phyloP scores from a whole-genome alignment of 1,140 invertebrate genomes.

The Lethrus apterus region DNA sequence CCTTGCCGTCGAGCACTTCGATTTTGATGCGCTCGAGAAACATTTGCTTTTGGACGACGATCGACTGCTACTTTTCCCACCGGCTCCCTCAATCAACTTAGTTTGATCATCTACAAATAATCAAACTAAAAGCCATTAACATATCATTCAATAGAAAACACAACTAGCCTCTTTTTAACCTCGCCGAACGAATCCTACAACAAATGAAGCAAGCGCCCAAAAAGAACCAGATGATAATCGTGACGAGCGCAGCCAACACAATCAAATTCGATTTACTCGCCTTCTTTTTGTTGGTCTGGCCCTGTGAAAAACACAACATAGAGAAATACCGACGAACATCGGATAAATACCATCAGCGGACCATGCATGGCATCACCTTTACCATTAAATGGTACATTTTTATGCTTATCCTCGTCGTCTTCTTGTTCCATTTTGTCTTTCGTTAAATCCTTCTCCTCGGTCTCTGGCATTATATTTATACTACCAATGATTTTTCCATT shows the following conservation, averaged over 20 bases:
- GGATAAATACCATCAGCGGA: neutral
- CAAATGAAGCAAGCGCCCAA: conserved; percentile 35
- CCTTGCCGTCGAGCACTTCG: conserved; percentile 11
- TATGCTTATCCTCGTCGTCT: conserved; percentile 9
- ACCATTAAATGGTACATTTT: too few relatives aligned
- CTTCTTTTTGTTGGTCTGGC: neutral
- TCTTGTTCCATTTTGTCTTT: neutral
- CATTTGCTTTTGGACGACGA: conserved; percentile 6
- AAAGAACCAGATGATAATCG: conserved; percentile 35
- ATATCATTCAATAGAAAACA: neutral
- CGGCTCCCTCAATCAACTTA: conserved; percentile 2
- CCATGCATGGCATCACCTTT: conserved; percentile 2
- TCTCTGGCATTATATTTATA: conserved; percentile 24
- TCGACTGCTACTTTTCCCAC: neutral
- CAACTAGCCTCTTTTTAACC: conserved; percentile 5
- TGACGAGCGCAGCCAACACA: conserved; percentile 28
- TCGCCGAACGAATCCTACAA: conserved; percentile 26
- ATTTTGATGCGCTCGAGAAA: conserved; percentile 1
- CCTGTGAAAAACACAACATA: neutral
- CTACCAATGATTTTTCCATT: conserved; percentile 16
- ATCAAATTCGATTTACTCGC: conserved; percentile 21
- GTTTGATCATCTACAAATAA: conserved; percentile 4
- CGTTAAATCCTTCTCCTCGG: conserved; percentile 12
- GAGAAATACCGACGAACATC: neutral
- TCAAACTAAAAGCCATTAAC: neutral